Evolutionary conservation across 2,888 invertebrate species (phyloP).

Genomic region (Sipha maydis): DNA sequence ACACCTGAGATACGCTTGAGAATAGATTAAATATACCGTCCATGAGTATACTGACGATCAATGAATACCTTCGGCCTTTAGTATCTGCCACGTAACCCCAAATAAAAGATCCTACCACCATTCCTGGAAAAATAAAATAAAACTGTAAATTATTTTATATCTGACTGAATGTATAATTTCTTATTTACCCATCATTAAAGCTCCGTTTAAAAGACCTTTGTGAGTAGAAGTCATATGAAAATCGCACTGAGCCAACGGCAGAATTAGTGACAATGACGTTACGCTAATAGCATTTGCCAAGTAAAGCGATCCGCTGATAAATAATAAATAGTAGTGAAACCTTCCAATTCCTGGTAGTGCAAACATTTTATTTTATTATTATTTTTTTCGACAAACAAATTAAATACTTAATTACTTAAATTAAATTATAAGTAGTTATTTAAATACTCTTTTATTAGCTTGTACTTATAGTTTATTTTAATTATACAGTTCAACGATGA

Average conservation of each 20-base stretch:
- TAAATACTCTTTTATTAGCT: no score
- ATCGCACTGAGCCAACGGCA: slow-evolving; percentile 85
- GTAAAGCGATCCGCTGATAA: slow-evolving; percentile 82
- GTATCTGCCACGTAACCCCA: slow-evolving; percentile 87
- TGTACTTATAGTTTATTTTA: no score
- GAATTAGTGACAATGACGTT: slow-evolving; percentile 82
- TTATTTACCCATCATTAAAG: slow-evolving; percentile 77
- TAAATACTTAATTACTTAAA: not conserved
- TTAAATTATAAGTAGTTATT: no score
- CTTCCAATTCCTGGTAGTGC: slow-evolving; percentile 73
- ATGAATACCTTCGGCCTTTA: slow-evolving; percentile 78
- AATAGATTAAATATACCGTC: slow-evolving; percentile 79
- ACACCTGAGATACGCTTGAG: slow-evolving; percentile 81
- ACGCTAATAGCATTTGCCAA: slow-evolving; percentile 85
- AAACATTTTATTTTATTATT: not conserved
- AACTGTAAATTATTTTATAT: not conserved
- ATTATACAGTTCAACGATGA: no score
- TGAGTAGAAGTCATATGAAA: slow-evolving; percentile 81
- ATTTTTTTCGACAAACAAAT: not conserved
- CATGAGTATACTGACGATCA: slow-evolving; percentile 78
- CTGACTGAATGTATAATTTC: no score
- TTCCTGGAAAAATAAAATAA: slow-evolving; percentile 70
- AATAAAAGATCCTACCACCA: slow-evolving; percentile 85
- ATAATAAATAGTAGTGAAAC: slow-evolving; percentile 81
- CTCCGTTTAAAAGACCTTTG: slow-evolving; percentile 81